Evolutionary conservation across 2,888 invertebrate genomes (phyloP).

Genomic region (Epinotia demarniana): DNA sequence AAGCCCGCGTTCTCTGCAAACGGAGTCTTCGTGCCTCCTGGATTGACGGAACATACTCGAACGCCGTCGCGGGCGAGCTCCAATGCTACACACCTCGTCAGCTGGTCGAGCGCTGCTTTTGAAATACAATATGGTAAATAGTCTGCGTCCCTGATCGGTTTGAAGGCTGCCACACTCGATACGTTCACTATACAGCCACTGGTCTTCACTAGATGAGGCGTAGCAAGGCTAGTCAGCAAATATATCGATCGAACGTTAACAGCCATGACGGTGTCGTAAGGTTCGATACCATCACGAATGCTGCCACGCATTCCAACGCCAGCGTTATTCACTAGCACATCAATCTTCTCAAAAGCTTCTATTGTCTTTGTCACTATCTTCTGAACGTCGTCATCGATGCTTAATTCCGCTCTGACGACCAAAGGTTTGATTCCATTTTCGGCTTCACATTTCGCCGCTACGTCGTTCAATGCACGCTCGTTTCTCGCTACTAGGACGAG

Average conservation of each 20-base stretch:
- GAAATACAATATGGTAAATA: conserved; percentile 95
- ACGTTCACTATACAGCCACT: conserved; percentile 96
- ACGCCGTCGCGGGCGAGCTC: conserved; percentile 91
- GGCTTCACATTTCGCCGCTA: conserved; percentile 84
- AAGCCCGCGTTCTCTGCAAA: conserved; percentile 87
- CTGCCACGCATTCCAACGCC: conserved; percentile 90
- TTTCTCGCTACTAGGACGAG: conserved; percentile 89
- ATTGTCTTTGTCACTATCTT: conserved; percentile 87
- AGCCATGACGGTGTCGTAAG: conserved; percentile 93
- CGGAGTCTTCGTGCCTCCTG: conserved; percentile 94
- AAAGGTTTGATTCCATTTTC: conserved; percentile 78
- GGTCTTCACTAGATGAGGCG: conserved; percentile 90
- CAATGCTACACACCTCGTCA: conserved; percentile 94
- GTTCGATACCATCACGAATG: conserved; percentile 92
- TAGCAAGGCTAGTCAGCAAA: conserved; percentile 91
- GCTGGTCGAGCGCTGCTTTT: conserved; percentile 96
- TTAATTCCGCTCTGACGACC: conserved; percentile 86
- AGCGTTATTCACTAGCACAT: conserved; percentile 94
- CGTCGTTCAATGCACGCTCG: conserved; percentile 86
- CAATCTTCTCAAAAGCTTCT: conserved; percentile 87
- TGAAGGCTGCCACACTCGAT: conserved; percentile 93
- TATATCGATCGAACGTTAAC: conserved; percentile 92
- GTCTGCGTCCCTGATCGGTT: conserved; percentile 85
- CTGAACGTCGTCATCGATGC: conserved; percentile 87
- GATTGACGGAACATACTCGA: conserved; percentile 95